A percentile compares a stretch with the other conserved stretches of the same genome.
phyloP scores from a whole-genome alignment of 2,113 vertebrate species.

The Poecilia latipinna region DNA sequence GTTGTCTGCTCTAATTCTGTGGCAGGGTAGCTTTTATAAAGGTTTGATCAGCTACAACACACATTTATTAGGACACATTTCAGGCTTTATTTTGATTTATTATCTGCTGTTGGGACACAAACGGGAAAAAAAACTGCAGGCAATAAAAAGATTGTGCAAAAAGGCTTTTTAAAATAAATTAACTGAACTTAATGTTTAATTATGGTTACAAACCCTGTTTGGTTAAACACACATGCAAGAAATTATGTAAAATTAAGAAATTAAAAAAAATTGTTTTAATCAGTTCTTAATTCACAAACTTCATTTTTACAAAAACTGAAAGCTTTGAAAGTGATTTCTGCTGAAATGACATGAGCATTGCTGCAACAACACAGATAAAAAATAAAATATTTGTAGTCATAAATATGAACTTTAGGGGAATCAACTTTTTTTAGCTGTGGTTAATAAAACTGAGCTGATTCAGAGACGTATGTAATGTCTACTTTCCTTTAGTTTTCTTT shows the following conservation, averaged over 20 bases:
- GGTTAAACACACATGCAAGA: background rate
- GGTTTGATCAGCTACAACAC: background rate
- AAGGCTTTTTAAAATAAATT: background rate
- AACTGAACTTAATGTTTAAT: too few species aligned
- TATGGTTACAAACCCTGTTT: background rate
- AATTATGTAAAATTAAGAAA: background rate
- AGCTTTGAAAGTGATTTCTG: background rate
- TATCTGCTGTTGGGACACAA: background rate
- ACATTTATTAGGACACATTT: background rate
- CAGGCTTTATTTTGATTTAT: background rate
- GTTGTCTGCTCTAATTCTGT: background rate
- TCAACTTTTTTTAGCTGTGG: background rate
- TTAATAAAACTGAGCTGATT: background rate
- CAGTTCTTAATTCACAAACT: background rate
- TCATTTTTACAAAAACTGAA: background rate
- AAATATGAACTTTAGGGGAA: background rate
- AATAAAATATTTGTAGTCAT: background rate
- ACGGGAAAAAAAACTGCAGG: too few species aligned
- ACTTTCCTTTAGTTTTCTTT: background rate
- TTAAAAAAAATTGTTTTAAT: too few species aligned
- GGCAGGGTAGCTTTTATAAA: background rate
- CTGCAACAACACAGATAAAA: background rate
- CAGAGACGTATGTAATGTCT: background rate
- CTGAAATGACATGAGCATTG: background rate
- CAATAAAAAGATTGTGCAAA: background rate